Evolutionary conservation across 2,888 invertebrate species (phyloP).

Genomic region (Caenorhabditis zanzibari): DNA sequence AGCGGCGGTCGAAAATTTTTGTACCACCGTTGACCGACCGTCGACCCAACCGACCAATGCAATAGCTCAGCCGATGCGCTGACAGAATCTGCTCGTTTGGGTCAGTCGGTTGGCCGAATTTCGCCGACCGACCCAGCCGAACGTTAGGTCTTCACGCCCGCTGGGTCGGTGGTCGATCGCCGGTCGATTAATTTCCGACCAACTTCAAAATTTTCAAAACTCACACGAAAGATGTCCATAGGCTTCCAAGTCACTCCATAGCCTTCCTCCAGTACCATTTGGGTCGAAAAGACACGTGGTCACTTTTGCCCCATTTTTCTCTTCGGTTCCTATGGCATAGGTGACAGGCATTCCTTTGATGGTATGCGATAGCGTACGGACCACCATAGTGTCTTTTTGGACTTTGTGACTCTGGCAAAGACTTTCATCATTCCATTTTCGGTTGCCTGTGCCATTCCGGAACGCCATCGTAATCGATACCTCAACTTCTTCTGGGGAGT

Average conservation of each 20-base stretch:
- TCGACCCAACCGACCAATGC: no score
- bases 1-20: no score
- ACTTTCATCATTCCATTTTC: slow-evolving; percentile 70
- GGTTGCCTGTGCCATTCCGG: slow-evolving; percentile 90
- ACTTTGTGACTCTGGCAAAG: slow-evolving; percentile 66
- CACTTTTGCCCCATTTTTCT: slow-evolving; percentile 60
- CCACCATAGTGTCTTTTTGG: slow-evolving; percentile 41
- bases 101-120: no score
- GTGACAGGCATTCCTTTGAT: slow-evolving; percentile 85
- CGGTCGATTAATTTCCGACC: no score
- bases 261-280: slow-evolving; percentile 60
- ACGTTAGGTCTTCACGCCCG: no score
- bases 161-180: no score
- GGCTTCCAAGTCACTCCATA: slow-evolving; percentile 63
- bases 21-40: no score
- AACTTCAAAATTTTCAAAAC: background rate
- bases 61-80: no score
- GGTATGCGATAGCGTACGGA: slow-evolving; percentile 84
- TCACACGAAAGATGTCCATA: slow-evolving; percentile 56
- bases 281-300: slow-evolving; percentile 71
- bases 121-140: no score
- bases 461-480: slow-evolving; percentile 93
- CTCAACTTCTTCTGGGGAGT: slow-evolving; percentile 84
- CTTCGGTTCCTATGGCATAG: slow-evolving; percentile 84
- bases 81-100: no score